Evolutionary conservation across 1,140 invertebrate genomes (phyloP).

Genomic region (Elymnias hypermnestra): DNA sequence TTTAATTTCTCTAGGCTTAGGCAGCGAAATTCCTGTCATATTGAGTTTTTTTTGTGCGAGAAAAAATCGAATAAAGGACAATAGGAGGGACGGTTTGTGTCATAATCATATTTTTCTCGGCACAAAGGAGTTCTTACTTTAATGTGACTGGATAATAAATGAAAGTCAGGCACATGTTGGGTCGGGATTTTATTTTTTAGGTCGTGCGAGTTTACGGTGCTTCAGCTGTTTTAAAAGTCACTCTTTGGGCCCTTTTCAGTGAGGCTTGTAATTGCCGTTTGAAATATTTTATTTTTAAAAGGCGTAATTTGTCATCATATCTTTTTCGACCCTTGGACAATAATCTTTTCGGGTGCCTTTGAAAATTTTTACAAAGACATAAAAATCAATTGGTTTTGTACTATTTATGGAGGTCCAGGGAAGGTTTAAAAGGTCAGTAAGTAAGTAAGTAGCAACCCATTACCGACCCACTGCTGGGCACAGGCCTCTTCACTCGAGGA

Average conservation of each 20-base stretch:
- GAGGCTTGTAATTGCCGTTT: conserved; percentile 20
- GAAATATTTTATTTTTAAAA: conserved; percentile 3
- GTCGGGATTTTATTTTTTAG: conserved; percentile 25
- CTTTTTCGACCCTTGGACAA: no score
- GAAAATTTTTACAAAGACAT: no score
- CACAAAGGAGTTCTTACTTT: conserved; percentile 63
- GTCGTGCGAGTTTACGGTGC: conserved; percentile 17
- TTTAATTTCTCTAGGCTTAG: conserved; percentile 29
- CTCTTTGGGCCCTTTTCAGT: conserved; percentile 12
- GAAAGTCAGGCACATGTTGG: conserved; percentile 44
- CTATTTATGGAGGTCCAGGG: no score
- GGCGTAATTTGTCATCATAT: conserved; percentile 11
- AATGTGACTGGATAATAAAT: conserved; percentile 58
- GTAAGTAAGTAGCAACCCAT: no score
- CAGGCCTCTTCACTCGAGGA: no score
- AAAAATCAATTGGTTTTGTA: no score
- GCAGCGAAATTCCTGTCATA: conserved; percentile 42
- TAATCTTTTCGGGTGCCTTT: no score
- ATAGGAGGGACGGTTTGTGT: conserved; percentile 50
- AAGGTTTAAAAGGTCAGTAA: conserved; percentile 12
- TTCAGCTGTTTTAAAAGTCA: conserved; percentile 26
- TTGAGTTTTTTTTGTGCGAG: conserved; percentile 40
- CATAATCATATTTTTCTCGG: conserved; percentile 66
- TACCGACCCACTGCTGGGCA: no score
- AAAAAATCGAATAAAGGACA: conserved; percentile 66